Conservation (phyloP, 1,140 invertebrate species). For the Bombus terrestris region DNA sequence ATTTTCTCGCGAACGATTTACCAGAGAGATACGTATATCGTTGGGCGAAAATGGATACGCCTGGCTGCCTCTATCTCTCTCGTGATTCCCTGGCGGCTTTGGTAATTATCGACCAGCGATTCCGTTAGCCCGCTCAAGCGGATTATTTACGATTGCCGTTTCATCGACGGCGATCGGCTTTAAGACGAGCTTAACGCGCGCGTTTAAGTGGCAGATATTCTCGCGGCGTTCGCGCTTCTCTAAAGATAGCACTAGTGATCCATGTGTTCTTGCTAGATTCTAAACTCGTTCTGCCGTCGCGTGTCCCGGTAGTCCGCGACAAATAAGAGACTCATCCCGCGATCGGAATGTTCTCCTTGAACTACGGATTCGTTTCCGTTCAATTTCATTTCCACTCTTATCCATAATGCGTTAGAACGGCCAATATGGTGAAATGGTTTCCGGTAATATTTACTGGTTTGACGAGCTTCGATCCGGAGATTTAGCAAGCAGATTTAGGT, state of each 20-base stretch:
- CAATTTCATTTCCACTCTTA: not conserved
- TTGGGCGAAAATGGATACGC: no score
- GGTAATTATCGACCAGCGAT: conserved; percentile 8
- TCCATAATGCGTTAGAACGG: not conserved
- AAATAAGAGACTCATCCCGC: conserved; percentile 8
- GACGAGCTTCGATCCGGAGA: no score
- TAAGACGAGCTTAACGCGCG: conserved; percentile 18
- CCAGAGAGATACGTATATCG: no score
- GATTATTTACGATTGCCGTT: conserved; percentile 25
- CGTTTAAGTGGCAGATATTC: conserved; percentile 56
- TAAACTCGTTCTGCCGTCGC: conserved; percentile 43
- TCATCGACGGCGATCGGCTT: not conserved
- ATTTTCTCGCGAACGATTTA: no score
- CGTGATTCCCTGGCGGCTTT: not conserved
- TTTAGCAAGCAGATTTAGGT: no score
- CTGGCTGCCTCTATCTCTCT: no score
- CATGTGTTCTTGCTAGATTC: conserved; percentile 56
- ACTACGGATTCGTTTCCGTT: not conserved
- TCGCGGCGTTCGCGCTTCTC: conserved; percentile 60
- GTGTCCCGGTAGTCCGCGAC: conserved; percentile 17
- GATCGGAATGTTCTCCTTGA: not conserved
- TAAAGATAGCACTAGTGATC: conserved; percentile 69
- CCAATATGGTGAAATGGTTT: not conserved
- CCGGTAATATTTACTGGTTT: not conserved
- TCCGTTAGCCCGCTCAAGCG: not conserved